Evolutionary conservation across 2,888 invertebrate genomes (phyloP).

Genomic region (Spisula solida): DNA sequence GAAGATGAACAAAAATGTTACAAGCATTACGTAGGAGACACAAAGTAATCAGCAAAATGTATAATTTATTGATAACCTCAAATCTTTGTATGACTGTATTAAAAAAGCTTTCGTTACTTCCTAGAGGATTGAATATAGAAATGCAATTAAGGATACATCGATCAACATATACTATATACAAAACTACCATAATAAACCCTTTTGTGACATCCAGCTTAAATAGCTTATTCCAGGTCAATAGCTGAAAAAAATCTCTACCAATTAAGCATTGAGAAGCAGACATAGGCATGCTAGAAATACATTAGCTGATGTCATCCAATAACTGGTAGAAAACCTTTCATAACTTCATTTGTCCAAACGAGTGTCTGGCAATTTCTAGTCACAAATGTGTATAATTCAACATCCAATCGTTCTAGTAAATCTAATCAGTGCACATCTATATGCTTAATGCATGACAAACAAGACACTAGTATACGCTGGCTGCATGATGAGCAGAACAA

Average conservation of each 20-base stretch:
- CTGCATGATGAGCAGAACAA: slow-evolving; percentile 22
- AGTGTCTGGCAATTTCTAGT: slow-evolving; percentile 30
- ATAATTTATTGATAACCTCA: not conserved
- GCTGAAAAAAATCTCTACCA: slow-evolving; percentile 8
- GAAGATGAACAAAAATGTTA: not conserved
- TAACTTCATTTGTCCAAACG: slow-evolving; percentile 36
- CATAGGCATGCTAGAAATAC: slow-evolving; percentile 17
- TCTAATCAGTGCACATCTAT: slow-evolving; percentile 35
- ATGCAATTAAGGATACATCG: not conserved
- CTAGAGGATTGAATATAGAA: not conserved
- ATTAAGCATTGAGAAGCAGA: slow-evolving; percentile 5
- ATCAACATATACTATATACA: not conserved
- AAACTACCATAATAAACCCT: not conserved
- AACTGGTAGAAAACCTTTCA: slow-evolving; percentile 3
- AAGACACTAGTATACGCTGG: slow-evolving; percentile 7
- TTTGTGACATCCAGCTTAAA: not conserved
- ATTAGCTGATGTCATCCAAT: not conserved
- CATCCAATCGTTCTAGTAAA: slow-evolving; percentile 1
- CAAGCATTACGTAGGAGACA: not conserved
- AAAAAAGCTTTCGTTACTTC: not conserved
- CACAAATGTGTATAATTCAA: slow-evolving; percentile 32
- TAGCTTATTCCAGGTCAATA: not conserved
- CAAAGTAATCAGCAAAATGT: slow-evolving; percentile 3
- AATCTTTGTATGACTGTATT: not conserved
- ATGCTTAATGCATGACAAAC: slow-evolving; percentile 10